A percentile compares a stretch with the other conserved stretches of the same genome.
phyloP scores from a whole-genome alignment of 2,113 vertebrate genomes.

The Gavialis gangeticus region DNA sequence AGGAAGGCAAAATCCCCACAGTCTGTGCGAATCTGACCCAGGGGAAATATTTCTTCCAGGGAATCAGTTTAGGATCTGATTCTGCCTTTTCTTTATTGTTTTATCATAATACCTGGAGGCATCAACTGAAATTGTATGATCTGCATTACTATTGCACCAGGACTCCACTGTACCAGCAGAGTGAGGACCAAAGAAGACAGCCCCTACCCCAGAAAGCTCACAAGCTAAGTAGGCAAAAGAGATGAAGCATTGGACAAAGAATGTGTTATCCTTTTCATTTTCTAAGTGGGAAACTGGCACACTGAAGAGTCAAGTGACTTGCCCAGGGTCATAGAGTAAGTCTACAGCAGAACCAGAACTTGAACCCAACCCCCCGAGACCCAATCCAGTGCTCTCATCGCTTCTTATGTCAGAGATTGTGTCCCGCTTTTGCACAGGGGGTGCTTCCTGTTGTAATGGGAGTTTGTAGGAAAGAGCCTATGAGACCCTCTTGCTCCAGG shows the following conservation, averaged over 20 bases:
- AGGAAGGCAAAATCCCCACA: no score
- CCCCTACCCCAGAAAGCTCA: background rate
- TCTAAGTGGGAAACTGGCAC: constrained; percentile 15
- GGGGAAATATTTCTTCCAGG: no score
- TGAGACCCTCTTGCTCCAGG: background rate
- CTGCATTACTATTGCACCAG: background rate
- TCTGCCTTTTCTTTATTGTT: constrained; percentile 41
- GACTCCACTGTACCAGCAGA: background rate
- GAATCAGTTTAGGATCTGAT: constrained; percentile 3
- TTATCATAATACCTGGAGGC: background rate
- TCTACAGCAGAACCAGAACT: constrained; percentile 24
- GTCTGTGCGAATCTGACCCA: no score
- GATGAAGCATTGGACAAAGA: constrained; percentile 34
- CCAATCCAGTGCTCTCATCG: background rate
- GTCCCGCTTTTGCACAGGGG: background rate
- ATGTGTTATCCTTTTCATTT: constrained; percentile 44
- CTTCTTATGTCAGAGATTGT: background rate
- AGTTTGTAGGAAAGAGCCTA: background rate
- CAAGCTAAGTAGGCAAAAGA: background rate
- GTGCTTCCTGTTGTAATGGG: background rate
- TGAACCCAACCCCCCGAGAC: constrained; percentile 16
- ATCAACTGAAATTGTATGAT: constrained; percentile 34
- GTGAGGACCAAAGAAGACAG: background rate
- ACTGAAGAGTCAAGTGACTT: constrained; percentile 63
- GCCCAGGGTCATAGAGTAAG: background rate